Evolutionary conservation across 2,113 vertebrate genomes (phyloP).

Genomic region (Bufo bufo): DNA sequence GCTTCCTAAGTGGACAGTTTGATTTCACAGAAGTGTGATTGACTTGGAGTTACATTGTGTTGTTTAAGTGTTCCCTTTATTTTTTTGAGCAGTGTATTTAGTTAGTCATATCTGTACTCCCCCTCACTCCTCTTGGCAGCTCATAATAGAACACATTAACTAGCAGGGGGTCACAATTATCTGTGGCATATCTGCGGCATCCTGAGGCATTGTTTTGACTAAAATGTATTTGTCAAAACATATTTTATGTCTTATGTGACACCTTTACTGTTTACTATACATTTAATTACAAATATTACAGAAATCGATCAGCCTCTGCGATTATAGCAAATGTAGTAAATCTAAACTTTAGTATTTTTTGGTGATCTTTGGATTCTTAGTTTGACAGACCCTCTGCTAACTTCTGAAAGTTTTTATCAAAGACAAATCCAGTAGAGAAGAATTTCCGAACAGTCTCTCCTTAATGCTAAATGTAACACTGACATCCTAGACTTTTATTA

Average conservation of each 20-base stretch:
- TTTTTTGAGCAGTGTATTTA: too few relatives aligned
- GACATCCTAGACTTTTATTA: slow-evolving; percentile 6
- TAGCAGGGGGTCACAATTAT: too few relatives aligned
- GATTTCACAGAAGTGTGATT: too few relatives aligned
- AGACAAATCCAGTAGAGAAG: not conserved
- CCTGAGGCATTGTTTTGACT: too few relatives aligned
- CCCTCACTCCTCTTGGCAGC: too few relatives aligned
- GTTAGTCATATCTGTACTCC: too few relatives aligned
- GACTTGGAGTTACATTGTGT: too few relatives aligned
- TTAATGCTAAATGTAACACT: slow-evolving; percentile 8
- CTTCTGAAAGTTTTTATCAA: slow-evolving; percentile 8
- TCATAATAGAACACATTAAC: too few relatives aligned
- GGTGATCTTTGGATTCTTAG: not conserved
- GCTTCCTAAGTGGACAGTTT: too few relatives aligned
- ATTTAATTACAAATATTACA: not conserved
- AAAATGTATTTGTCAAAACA: not conserved
- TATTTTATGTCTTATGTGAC: not conserved
- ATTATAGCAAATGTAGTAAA: too few relatives aligned
- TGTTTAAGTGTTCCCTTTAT: too few relatives aligned
- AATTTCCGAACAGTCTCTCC: not conserved
- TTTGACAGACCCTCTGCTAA: not conserved
- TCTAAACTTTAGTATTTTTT: not conserved
- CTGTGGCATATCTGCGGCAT: too few relatives aligned
- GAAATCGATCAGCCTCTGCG: not conserved
- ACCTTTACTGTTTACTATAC: not conserved